Percentiles rank a stretch among this genome's conserved stretches.
Conservation (phyloP, 2,113 vertebrate genomes). For the Bubalus kerabau region DNA sequence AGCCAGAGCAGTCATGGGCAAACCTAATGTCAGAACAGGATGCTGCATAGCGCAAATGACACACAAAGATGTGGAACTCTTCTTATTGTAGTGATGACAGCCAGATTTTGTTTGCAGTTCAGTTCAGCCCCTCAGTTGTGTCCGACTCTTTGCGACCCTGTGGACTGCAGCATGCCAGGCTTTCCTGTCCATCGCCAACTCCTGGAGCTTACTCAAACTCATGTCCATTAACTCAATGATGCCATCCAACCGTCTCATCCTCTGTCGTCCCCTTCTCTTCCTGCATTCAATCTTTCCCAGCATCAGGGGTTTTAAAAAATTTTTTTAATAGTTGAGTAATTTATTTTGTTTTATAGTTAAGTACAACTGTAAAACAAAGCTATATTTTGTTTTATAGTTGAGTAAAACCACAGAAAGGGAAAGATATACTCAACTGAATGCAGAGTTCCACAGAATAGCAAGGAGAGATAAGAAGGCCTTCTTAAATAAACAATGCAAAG, state of each 20-base stretch:
- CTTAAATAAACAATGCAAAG: background rate
- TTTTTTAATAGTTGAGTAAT: background rate
- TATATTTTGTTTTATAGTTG: background rate
- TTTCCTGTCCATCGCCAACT: background rate
- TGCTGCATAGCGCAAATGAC: background rate
- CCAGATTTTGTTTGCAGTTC: background rate
- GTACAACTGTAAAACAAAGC: no score
- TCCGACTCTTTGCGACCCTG: rapidly evolving
- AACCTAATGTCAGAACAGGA: no score
- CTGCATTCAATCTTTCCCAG: background rate
- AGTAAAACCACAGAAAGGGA: background rate
- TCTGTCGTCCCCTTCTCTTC: background rate
- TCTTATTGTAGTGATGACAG: background rate
- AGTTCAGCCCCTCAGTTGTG: background rate
- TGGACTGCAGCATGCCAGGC: background rate
- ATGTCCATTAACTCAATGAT: background rate
- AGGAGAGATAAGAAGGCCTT: background rate
- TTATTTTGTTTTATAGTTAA: background rate
- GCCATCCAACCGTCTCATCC: background rate
- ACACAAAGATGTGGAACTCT: background rate
- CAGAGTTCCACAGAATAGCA: background rate
- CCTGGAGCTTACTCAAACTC: background rate
- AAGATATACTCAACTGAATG: background rate
- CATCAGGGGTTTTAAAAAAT: rapidly evolving
- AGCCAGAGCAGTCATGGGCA: background rate